Evolutionary conservation across 2,888 invertebrate species (phyloP), one percentile per base, ranked within the genome.

Genomic region (Emmelina monodactyla): DNA sequence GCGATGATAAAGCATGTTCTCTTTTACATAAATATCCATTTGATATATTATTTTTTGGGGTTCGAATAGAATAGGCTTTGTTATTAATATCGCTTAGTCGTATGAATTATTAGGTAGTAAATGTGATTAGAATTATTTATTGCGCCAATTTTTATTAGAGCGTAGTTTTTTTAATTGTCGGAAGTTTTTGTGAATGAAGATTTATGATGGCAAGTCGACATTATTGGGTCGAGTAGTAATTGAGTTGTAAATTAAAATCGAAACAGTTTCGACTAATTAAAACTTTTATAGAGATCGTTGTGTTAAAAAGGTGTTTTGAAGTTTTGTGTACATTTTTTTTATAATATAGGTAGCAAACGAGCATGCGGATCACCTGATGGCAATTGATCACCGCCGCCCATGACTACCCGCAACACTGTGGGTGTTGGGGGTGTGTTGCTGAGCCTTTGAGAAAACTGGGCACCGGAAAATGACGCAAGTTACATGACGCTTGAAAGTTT

Each of bases 31-130:
- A 44, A 46, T 46, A 44, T 45, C 42, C 38, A 46, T 46, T 46
- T 40, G 48, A 46, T 44, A 35, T 45, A 46, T 48, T 45, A 45
- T 42, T 46, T 48, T 45, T 42, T 40, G 43, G 46, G 48, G 46
- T 40, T 28, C 32, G 22, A 7, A 13, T 28, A 12, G 38, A 32
- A 37, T 22, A 28, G 31, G 39, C 42, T 44, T 43, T 42, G 43
- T 37, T 45, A 41, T 39, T 40, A 40, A 40, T 45, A 46, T 41
- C 40, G 43, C 35, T 22, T 28, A 25, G 37, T 29, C 40, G 35
- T 29, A 41, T 45, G 43, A 48, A 37, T 45, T 43, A 46, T 42
- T 39, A 35, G 35, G 34, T 34, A 42, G 41, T 37, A 44, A 44
- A 46, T 38, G 43, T 39, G 42, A 46, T 46, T 39, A 39, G 33